A percentile compares a stretch with the other conserved stretches of the same genome.
phyloP scores from a whole-genome alignment of 2,888 invertebrate genomes.

The Pycnomerus fuliginosus region DNA sequence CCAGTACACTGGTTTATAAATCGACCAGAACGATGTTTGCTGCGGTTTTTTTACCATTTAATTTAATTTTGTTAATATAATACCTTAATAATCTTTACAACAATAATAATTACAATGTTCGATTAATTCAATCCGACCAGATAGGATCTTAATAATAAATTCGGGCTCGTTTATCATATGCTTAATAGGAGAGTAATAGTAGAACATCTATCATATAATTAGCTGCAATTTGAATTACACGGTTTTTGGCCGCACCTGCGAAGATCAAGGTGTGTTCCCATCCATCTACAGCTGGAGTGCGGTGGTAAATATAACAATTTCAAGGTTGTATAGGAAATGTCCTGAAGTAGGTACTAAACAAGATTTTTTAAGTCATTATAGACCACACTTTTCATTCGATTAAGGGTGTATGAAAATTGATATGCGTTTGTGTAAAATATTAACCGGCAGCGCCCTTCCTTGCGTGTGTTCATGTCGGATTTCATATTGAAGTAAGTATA shows the following conservation, averaged over 20 bases:
- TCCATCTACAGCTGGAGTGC: constrained; percentile 32
- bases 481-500: constrained; percentile 21
- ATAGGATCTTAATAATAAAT: constrained; percentile 27
- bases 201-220: constrained; percentile 44
- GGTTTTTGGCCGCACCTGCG: constrained; percentile 47
- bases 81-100: too few relatives aligned
- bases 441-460: constrained; percentile 26
- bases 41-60: constrained; percentile 2
- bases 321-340: constrained; percentile 32
- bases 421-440: constrained; percentile 22
- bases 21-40: too few relatives aligned
- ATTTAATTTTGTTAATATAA: constrained; percentile 18
- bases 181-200: constrained; percentile 38
- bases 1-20: too few relatives aligned
- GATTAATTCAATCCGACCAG: constrained; percentile 23
- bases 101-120: constrained; percentile 21
- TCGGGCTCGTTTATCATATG: constrained; percentile 38
- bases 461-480: constrained; percentile 26
- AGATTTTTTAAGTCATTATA: constrained; percentile 16
- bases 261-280: constrained; percentile 38
- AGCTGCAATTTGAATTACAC: constrained; percentile 45
- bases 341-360: constrained; percentile 20
- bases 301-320: constrained; percentile 29
- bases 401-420: constrained; percentile 19
- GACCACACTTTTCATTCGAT: constrained; percentile 13